Percentiles rank a stretch among this genome's conserved stretches.
Evolutionary conservation across 2,888 invertebrate genomes (phyloP).

Genomic region (Pollenia angustigena): DNA sequence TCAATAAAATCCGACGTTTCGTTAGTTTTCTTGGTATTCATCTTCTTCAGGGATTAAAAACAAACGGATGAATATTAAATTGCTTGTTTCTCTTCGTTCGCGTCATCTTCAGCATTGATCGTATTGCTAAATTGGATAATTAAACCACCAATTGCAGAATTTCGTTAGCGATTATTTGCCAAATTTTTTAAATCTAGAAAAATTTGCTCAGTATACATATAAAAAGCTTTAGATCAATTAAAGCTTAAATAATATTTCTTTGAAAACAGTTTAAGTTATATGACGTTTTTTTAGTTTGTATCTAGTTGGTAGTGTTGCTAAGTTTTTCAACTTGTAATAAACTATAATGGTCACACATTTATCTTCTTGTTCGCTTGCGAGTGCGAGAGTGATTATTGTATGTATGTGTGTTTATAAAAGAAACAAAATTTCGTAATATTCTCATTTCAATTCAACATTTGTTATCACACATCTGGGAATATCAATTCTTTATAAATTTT

Average conservation of each 20-base stretch:
- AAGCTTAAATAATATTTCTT: conserved; percentile 6
- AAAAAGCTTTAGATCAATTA: neutral
- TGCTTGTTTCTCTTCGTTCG: no score
- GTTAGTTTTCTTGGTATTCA: no score
- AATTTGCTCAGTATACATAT: no score
- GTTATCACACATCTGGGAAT: conserved; percentile 83
- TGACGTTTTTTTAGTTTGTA: neutral
- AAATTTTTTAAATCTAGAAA: neutral
- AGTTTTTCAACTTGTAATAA: conserved; percentile 65
- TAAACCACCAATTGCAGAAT: no score
- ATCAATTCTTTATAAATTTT: conserved; percentile 77
- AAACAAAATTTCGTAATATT: conserved; percentile 70
- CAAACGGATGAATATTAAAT: no score
- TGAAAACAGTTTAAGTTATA: conserved; percentile 8
- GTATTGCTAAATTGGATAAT: no score
- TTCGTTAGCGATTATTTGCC: neutral
- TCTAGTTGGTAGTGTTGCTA: conserved; percentile 17
- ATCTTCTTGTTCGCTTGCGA: conserved; percentile 46
- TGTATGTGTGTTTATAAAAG: conserved; percentile 40
- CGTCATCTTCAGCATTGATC: no score
- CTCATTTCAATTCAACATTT: conserved; percentile 73
- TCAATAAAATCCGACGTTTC: no score
- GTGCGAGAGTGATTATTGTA: conserved; percentile 22
- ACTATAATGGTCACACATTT: conserved; percentile 70
- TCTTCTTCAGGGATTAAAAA: no score